Evolutionary conservation across 23 tunicate species (phyloP), one percentile per base, ranked within the genome.

Genomic region (Trididemnum nubilum): DNA sequence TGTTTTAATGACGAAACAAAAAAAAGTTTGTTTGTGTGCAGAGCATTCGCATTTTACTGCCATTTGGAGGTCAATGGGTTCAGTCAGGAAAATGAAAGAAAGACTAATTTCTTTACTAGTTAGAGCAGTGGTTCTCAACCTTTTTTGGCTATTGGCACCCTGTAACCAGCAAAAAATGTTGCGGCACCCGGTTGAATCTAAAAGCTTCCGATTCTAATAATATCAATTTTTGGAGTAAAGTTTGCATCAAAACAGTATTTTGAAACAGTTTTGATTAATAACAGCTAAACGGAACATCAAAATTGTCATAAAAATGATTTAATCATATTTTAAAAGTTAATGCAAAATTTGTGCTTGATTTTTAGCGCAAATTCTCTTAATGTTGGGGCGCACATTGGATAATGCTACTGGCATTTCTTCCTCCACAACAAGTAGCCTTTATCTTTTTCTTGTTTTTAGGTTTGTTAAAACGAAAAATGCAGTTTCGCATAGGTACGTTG

Each of bases 361-460:
- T 73, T 73, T 73, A 73, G 79, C 23, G 79, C 79, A 73, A 36
- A 73, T 73, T 38, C 79, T 73, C 61, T 73, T 59, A 39, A 36
- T 73, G 59, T 73, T 49, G 28, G 79, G 79, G 79, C 79, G 79
- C 59, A 44, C 79, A 73, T 73, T 73, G 31, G 79, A 73, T 49
- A 73, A 73, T 73, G 79, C 59, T 73, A 39, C 59, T 73, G 19
- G 59, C 79, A 73, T 73, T 73, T 73, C 79, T 73, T 73, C 79
- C 32, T 73, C 59, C 59, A 73, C 79, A 36, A 5, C 79, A 73
- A 73, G 59, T 73, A 73, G 31, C 59, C 79, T 73, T 73, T 73
- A 29, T 73, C 79, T 38, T 73, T 73, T 39, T 73, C 44, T 38
- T 19, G 79, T 38, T 73, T 73, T 73, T 73, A 73, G 59, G 79